phyloP scores from a whole-genome alignment of 2,113 vertebrate genomes.

The Pomatostomus ruficeps region DNA sequence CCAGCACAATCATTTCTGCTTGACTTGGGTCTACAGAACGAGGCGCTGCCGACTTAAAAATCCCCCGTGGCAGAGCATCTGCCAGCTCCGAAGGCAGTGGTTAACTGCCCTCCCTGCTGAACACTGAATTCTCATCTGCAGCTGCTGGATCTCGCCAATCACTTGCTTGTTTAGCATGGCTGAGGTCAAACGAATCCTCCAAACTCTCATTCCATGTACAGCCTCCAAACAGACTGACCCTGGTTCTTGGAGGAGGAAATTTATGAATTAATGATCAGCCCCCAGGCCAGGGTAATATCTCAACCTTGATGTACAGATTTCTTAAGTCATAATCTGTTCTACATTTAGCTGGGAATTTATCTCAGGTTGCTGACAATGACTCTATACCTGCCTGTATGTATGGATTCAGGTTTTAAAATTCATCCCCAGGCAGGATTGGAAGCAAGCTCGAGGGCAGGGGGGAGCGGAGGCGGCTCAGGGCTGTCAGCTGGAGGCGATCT shows the following conservation, averaged over 20 bases:
- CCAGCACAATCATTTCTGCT: background rate
- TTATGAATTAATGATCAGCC: background rate
- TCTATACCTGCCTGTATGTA: background rate
- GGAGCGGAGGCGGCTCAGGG: background rate
- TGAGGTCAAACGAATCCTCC: background rate
- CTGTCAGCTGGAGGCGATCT: slow-evolving; percentile 6
- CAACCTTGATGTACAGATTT: background rate
- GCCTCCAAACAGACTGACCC: background rate
- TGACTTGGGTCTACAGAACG: background rate
- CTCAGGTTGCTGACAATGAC: background rate
- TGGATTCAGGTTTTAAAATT: background rate
- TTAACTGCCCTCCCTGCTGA: background rate
- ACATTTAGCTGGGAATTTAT: background rate
- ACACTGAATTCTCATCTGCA: background rate
- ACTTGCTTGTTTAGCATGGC: background rate
- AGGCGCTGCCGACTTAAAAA: background rate
- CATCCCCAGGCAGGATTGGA: background rate
- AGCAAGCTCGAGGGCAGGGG: background rate
- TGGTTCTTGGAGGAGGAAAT: background rate
- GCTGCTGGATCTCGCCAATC: background rate
- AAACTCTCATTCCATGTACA: background rate
- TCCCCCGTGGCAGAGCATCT: background rate
- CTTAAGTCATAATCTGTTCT: background rate
- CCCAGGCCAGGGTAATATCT: background rate
- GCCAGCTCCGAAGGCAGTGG: background rate